phyloP scores from a whole-genome alignment of 1,140 invertebrate genomes.

The Euglossa dilemma region DNA sequence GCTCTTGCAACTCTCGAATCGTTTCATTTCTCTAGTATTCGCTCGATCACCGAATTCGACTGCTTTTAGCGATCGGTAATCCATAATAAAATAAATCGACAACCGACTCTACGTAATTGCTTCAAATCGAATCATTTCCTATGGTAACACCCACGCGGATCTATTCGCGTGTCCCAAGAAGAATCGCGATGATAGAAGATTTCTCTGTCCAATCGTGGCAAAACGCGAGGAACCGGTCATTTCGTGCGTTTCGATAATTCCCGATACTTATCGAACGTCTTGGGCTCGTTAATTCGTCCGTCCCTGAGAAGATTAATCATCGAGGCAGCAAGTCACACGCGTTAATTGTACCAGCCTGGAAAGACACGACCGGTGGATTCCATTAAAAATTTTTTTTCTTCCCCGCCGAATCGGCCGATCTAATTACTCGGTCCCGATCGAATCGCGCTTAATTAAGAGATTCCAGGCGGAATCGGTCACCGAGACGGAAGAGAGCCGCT shows the following conservation, averaged over 20 bases:
- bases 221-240: neutral
- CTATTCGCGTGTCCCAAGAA: too few species aligned
- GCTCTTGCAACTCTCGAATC: too few species aligned
- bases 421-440: constrained; percentile 24
- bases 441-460: constrained; percentile 42
- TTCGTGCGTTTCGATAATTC: neutral
- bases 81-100: too few species aligned
- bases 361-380: constrained; percentile 25
- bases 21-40: too few species aligned
- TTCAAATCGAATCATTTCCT: too few species aligned
- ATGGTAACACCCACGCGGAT: too few species aligned
- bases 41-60: too few species aligned
- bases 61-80: too few species aligned
- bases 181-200: too few species aligned
- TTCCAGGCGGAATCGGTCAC: neutral
- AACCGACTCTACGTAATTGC: too few species aligned
- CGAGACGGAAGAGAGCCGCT: neutral
- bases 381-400: constrained; percentile 58
- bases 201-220: fast-evolving
- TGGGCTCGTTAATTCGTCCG: neutral
- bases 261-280: neutral
- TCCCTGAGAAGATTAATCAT: neutral
- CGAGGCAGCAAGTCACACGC: neutral
- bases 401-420: neutral
- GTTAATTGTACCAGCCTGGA: constrained; percentile 20